phyloP scores from a whole-genome alignment of 2,888 invertebrate species.

The Xylophagus ater region DNA sequence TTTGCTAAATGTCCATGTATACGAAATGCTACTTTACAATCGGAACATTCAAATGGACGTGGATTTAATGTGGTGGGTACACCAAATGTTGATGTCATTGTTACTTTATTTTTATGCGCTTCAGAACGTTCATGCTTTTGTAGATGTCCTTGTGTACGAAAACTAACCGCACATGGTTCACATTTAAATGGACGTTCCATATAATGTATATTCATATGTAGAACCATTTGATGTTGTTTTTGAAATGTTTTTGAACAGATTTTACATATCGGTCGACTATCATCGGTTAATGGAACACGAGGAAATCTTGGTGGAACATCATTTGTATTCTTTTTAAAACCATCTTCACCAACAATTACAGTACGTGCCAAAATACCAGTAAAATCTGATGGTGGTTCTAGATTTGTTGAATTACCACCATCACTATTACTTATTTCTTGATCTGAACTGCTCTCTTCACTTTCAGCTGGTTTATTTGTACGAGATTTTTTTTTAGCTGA shows the following conservation, averaged over 20 bases:
- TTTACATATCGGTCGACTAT: conserved; percentile 65
- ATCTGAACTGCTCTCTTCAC: conserved; percentile 22
- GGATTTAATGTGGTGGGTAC: conserved; percentile 81
- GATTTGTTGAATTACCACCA: conserved; percentile 16
- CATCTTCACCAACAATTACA: conserved; percentile 51
- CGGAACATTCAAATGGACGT: conserved; percentile 88
- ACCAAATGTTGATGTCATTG: conserved; percentile 75
- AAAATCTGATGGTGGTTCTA: conserved; percentile 27
- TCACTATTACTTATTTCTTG: conserved; percentile 24
- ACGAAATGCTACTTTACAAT: conserved; percentile 91
- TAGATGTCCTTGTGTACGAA: conserved; percentile 79
- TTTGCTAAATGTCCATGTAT: conserved; percentile 96
- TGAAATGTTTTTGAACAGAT: conserved; percentile 88
- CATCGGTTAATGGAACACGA: conserved; percentile 49
- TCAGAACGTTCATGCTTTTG: conserved; percentile 89
- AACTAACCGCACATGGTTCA: conserved; percentile 83
- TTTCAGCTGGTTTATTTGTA: conserved; percentile 18
- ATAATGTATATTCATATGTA: conserved; percentile 93
- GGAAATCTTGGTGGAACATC: conserved; percentile 39
- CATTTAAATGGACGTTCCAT: conserved; percentile 87
- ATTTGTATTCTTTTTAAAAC: conserved; percentile 43
- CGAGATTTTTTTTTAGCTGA: conserved; percentile 20
- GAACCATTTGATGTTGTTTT: conserved; percentile 76
- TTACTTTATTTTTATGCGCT: conserved; percentile 85
- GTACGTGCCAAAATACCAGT: conserved; percentile 32